These are phyloP conservation scores for Dendrocopos noguchii DNA, from an alignment of 2,113 vertebrate genomes.

Conservation along the genomic window DNA sequence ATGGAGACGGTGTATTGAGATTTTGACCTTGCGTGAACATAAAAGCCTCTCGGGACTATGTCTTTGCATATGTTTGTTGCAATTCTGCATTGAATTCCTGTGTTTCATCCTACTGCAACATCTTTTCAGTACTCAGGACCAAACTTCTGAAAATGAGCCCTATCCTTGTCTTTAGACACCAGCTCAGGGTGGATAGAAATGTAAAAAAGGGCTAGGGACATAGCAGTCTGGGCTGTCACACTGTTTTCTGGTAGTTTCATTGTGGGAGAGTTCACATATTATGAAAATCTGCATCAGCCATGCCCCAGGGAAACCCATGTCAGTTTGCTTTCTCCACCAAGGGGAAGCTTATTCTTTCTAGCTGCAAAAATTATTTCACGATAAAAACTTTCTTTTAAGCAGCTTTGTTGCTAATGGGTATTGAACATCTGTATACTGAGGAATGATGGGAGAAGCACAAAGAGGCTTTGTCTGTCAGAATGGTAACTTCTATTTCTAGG, in stretches of 20 bases:
- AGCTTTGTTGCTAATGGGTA: background rate
- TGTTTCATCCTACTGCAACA: background rate
- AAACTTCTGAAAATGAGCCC: background rate
- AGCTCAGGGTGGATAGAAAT: background rate
- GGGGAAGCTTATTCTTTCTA: background rate
- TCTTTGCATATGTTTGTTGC: background rate
- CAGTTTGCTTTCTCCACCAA: background rate
- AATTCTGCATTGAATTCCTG: background rate
- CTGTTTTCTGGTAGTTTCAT: background rate
- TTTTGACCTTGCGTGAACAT: background rate
- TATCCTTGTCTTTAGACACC: background rate
- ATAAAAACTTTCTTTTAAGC: background rate
- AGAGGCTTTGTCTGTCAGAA: background rate
- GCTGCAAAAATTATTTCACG: background rate
- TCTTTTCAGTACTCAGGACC: background rate
- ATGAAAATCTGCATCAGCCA: fast-evolving
- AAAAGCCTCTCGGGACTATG: background rate
- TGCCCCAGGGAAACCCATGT: background rate
- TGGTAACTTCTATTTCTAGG: background rate
- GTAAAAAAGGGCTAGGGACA: background rate
- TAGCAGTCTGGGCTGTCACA: background rate
- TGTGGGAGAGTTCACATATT: background rate
- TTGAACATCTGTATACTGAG: fast-evolving
- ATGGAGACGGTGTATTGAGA: background rate
- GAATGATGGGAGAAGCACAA: background rate